Evolutionary conservation across 2,113 vertebrate species (phyloP), one percentile per base, ranked within the genome.

Genomic region (Melanocharis versteri): DNA sequence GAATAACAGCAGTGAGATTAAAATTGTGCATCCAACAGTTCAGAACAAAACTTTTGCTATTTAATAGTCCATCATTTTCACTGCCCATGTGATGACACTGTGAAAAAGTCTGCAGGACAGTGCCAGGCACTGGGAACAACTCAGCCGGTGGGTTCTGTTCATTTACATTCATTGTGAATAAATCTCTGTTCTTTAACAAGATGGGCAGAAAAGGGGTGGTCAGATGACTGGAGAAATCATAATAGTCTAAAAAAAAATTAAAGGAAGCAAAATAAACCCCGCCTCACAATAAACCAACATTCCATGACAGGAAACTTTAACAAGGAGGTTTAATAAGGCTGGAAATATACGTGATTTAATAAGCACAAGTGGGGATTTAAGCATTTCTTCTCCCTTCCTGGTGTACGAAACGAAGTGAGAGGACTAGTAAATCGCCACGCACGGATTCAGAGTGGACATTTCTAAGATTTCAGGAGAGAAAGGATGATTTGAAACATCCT

Each of bases 361-460:
- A 57, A 61, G 51, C 1, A 2, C 1, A 1, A 5, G 18, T 7
- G 5, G 24, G 2, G 7, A 5, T 26, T 76, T n/a, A 50, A 79
- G 33, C 14, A 4, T 44, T 83, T 56, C 19, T 53, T 73, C 40
- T 75, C 7, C 20, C 4, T 50, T 40, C 11, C 4, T 11, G 8
- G 2, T 51, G 13, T 9, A 28, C 15, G 26, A 80, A 79, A 75
- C 8, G 3, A 61, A 56, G 45, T 4, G 7, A 6, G 14, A 21
- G 12, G 15, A 9, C 8, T 7, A 21, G 2, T 15, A 33, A 57
- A 57, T 6, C 4, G 16, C n/a, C 1, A 2, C 0, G 44, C 5
- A 30, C 3, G 2, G 9, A n/a, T 37, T 57, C 19, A 5, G 12
- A 31, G 15, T 7, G 19, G 17, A 2, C 1, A 0, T 7, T 15